Evolutionary conservation across 1,140 invertebrate species (phyloP), one percentile per base, ranked within the genome.

Genomic region (Drosophila athabasca): DNA sequence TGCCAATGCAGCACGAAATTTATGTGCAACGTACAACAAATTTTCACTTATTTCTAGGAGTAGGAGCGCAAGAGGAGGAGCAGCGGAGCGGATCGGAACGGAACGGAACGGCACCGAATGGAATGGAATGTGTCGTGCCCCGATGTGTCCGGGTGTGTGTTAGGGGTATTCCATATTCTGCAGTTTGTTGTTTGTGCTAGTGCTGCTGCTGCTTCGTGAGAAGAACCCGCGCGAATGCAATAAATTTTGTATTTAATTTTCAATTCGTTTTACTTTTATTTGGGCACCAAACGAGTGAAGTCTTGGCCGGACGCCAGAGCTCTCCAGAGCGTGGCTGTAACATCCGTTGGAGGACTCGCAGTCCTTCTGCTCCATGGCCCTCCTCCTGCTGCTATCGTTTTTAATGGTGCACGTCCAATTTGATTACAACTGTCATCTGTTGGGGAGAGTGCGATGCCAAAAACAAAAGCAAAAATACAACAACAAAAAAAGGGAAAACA

Each of bases 191-290:
- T 83, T 85, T 80, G 76, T 62, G 62, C 54, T 53, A 53, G 45
- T 44, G 17, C 17, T 19, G 17, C 54, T 79, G 66, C 79, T 84
- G 80, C 66, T 84, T 76, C 80, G 80, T 84, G 81, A 85, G 81
- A 84, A 87, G 81, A 77, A 45, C 58, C 61, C 82, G 81, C 81
- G 81, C 73, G 78, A 84, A 87, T 62, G 82, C 81, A 77, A 84
- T 84, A 84, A 84, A 84, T 84, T 84, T 79, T 84, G 81, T 84
- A 84, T 87, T 84, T 84, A 84, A 84, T 84, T 84, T 84, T 84
- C 81, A 77, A 87, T 84, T 81, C 82, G 80, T 89, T 85, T 76
- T 85, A 76, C 77, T 79, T 89, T 85, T 79, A 84, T 80, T 89
- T 69, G 68, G 62, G 60, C 66, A 73, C 62, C 68, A 44, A 13